Evolutionary conservation across 2,113 vertebrate genomes (phyloP), one percentile per base, ranked within the genome.

Genomic region (Alexandromys fortis): DNA sequence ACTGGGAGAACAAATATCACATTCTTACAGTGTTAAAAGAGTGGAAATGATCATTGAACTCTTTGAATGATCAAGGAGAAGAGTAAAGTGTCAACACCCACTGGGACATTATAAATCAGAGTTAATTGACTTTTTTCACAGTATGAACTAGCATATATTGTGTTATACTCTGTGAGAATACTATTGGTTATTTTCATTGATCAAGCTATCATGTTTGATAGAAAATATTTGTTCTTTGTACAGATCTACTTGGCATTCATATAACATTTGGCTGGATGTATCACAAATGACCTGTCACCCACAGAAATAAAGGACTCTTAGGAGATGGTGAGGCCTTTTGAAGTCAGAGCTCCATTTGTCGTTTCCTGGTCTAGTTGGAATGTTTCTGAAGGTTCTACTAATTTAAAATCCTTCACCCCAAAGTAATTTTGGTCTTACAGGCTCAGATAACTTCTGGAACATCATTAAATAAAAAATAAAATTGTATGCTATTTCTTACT

Each of bases 141-240:
- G 67, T 94, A 78, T 33, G 68, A 24, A 22, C 52, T 86, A 85
- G 16, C 16, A 92, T 49, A 67, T 67, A 85, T 67, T 17, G 52
- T 70, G 92, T 92, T 86, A 92, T 94, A 89, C n/a, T 86, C 58
- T 26, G 4, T 92, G 26, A 38, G 77, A 77, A 47, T 63, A 75
- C 63, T 88, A 85, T 13, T 81, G 9, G 14, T 85, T 90, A 42
- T 94, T 82, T 91, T 78, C 33, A 35, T 42, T 91, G 68, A 45
- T 63, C 33, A 94, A 22, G 11, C 4, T 35, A 68, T 73, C 22
- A 65, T 68, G 63, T 78, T 70, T 90, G 17, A 93, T 24, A 88
- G 16, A 83, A 92, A 93, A 93, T 79, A 79, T n/a, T 58, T 61
- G 65, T 75, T 90, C 78, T 68, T 76, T 22, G 58, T 55, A 55